Evolutionary conservation across 2,888 invertebrate genomes (phyloP), one percentile per base, ranked within the genome.

Genomic region (Tanytarsus gracilentus): DNA sequence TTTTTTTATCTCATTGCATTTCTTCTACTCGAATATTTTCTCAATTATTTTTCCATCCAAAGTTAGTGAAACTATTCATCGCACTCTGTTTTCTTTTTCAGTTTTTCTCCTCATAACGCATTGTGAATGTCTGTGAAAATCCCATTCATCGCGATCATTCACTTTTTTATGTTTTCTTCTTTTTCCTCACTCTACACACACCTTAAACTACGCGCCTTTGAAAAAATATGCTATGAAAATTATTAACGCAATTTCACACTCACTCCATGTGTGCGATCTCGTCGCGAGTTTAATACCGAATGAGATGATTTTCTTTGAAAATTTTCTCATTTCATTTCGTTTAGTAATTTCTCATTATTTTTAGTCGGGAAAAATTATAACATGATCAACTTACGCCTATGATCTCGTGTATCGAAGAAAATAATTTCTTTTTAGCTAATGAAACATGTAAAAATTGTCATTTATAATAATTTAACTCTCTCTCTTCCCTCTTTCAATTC

Each of bases 221-320:
- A 4, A 33, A 33, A 33, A 33, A 33, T 33, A 5, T 4, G n/a
- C 9, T 11, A 33, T 33, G 6, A 33, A 5, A 33, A 33, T 11
- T 33, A 29, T 30, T 7, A 5, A 36, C 3, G 36, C n/a, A 18
- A 23, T 44, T 21, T 44, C 18, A 9, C 11, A 18, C 23, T 44
- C 18, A n/a, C 23, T 44, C 44, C 44, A 44, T 44, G 44, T 44
- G n/a, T n/a, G n/a, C n/a, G 44, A 44, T 44, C 44, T 44, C 44
- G 18, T 23, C 44, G 44, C 44, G 44, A 44, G 44, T 44, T 44
- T 44, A 44, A 18, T 23, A 44, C 44, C 11, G 44, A 44, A 44
- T 44, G 44, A 44, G 44, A 23, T 23, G 44, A 44, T 44, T 44
- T 44, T 44, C 21, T 23, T 44, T 44, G 21, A 44, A 44, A 18